Evolutionary conservation across 2,888 invertebrate species (phyloP).

Genomic region (Congeria kusceri): DNA sequence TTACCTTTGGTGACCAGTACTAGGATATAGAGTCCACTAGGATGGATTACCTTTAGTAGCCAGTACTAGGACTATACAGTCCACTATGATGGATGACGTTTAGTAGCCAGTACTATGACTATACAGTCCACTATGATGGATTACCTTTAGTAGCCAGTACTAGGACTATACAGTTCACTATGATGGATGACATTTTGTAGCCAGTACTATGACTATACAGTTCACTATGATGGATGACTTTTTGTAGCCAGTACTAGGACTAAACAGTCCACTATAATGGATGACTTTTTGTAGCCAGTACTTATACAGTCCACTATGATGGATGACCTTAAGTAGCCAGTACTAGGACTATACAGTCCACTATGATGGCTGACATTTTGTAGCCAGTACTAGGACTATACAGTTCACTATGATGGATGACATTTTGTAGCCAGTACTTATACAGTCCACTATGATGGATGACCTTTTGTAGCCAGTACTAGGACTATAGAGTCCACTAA

Average conservation of each 20-base stretch:
- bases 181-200: slow-evolving; percentile 78
- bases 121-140: slow-evolving; percentile 4
- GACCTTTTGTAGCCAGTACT: slow-evolving; percentile 84
- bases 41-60: slow-evolving; percentile 79
- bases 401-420: slow-evolving; percentile 27
- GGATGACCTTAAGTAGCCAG: slow-evolving; percentile 82
- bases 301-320: slow-evolving; percentile 4
- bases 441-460: slow-evolving; percentile 4
- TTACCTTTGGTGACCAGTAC: no score
- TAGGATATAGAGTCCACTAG: background rate
- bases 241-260: slow-evolving; percentile 83
- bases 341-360: slow-evolving; percentile 86
- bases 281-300: slow-evolving; percentile 83
- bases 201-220: slow-evolving; percentile 75
- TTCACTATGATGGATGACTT: slow-evolving; percentile 49
- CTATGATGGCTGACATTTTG: no score
- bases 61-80: slow-evolving; percentile 86
- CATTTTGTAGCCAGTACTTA: slow-evolving; percentile 83
- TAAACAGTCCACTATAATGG: background rate
- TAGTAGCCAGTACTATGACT: no score
- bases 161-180: background rate
- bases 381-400: background rate
- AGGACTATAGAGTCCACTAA: slow-evolving; percentile 86
- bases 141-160: slow-evolving; percentile 83
- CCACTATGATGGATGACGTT: no score